These are phyloP conservation scores for Sphaerophoria taeniata DNA, from an alignment of 2,888 invertebrate genomes.

Conservation along the genomic window DNA sequence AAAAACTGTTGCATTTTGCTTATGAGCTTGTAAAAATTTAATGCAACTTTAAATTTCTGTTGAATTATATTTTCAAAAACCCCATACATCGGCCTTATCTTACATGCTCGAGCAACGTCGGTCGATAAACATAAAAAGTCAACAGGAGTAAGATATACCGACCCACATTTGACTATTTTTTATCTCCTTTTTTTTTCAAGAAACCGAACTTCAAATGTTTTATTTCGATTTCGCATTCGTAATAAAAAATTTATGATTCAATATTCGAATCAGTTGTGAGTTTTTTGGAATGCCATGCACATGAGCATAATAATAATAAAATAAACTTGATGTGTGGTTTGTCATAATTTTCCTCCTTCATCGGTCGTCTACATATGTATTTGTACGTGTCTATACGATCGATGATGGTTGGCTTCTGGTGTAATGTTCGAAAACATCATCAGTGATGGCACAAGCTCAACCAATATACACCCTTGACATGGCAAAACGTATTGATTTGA, in stretches of 20 bases:
- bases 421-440: constrained; percentile 24
- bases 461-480: constrained; percentile 33
- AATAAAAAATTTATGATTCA: constrained; percentile 65
- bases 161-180: background rate
- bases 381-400: background rate
- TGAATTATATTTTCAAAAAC: background rate
- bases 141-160: background rate
- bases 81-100: constrained; percentile 11
- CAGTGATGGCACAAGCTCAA: constrained; percentile 30
- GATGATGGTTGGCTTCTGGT: constrained; percentile 37
- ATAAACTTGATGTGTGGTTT: constrained; percentile 53
- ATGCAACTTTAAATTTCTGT: too few species aligned
- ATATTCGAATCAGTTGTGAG: constrained; percentile 34
- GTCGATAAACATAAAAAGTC: background rate
- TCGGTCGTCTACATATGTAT: constrained; percentile 10
- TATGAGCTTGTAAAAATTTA: too few species aligned
- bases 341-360: constrained; percentile 32
- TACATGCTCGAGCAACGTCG: background rate
- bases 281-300: constrained; percentile 17
- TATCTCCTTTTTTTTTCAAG: background rate
- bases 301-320: constrained; percentile 57
- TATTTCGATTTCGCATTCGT: constrained; percentile 62
- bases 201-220: constrained; percentile 47
- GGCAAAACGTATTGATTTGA: constrained; percentile 54
- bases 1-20: too few species aligned